A percentile compares a stretch with the other conserved stretches of the same genome.
phyloP scores from a whole-genome alignment of 2,113 vertebrate species.

The Chiloscyllium plagiosum region DNA sequence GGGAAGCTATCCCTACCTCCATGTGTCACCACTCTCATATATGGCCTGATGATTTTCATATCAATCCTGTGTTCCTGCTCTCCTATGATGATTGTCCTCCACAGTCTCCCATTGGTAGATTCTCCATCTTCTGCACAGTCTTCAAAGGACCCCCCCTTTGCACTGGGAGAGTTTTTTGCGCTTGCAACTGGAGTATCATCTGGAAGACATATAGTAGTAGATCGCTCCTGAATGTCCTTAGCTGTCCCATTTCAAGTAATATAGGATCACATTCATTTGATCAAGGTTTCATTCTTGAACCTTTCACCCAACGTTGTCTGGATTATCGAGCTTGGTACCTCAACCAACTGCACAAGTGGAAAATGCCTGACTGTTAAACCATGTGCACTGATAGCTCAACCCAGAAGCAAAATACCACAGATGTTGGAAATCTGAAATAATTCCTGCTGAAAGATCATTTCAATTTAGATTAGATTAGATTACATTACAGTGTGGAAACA shows the following conservation, averaged over 20 bases:
- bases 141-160: slow-evolving; percentile 61
- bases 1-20: slow-evolving; percentile 66
- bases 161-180: slow-evolving; percentile 75
- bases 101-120: slow-evolving; percentile 71
- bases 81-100: slow-evolving; percentile 89
- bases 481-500: no score
- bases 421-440: not conserved
- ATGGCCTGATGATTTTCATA: slow-evolving; percentile 92
- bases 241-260: not conserved
- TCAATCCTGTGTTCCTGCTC: slow-evolving; percentile 95
- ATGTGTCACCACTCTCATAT: slow-evolving; percentile 88
- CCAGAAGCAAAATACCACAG: not conserved
- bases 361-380: not conserved
- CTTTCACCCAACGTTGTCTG: not conserved
- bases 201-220: slow-evolving; percentile 45
- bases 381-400: not conserved
- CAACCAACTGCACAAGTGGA: not conserved
- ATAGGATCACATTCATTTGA: not conserved
- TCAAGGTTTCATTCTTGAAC: not conserved
- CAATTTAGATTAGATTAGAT: no score
- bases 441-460: no score
- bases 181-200: slow-evolving; percentile 89
- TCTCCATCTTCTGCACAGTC: slow-evolving; percentile 60
- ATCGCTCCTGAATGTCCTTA: not conserved
- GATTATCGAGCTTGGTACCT: not conserved